phyloP scores from a whole-genome alignment of 2,888 invertebrate species.

The Nomada ruficornis region DNA sequence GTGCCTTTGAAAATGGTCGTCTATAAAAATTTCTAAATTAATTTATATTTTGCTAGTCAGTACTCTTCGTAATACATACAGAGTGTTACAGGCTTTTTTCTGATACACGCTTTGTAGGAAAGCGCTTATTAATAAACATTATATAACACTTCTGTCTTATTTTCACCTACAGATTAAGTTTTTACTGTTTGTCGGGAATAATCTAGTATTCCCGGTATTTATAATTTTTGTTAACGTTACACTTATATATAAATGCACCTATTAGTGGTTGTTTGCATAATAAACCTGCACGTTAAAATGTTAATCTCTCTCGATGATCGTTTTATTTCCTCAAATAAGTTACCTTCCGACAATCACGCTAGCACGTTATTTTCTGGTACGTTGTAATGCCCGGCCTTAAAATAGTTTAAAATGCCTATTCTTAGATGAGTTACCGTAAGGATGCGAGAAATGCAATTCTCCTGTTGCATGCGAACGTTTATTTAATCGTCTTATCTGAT shows the following conservation, averaged over 20 bases:
- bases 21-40: too few species aligned
- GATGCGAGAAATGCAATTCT: conserved; percentile 46
- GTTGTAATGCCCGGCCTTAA: conserved; percentile 24
- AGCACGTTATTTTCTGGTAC: conserved; percentile 30
- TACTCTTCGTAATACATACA: too few species aligned
- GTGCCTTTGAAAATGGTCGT: too few species aligned
- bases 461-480: conserved; percentile 37
- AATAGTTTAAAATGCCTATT: conserved; percentile 44
- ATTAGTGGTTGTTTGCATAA: neutral
- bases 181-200: too few species aligned
- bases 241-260: neutral
- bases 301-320: conserved; percentile 1
- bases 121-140: too few species aligned
- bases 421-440: conserved; percentile 28
- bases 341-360: conserved; percentile 14
- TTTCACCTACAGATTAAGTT: too few species aligned
- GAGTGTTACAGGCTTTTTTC: too few species aligned
- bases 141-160: too few species aligned
- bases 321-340: neutral
- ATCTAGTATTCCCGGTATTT: neutral
- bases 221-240: neutral
- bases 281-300: neutral
- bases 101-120: too few species aligned
- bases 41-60: too few species aligned
- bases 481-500: conserved; percentile 30